These are phyloP conservation scores for Hippopotamus amphibius DNA, from an alignment of 2,113 vertebrate species.

Conservation along the genomic window DNA sequence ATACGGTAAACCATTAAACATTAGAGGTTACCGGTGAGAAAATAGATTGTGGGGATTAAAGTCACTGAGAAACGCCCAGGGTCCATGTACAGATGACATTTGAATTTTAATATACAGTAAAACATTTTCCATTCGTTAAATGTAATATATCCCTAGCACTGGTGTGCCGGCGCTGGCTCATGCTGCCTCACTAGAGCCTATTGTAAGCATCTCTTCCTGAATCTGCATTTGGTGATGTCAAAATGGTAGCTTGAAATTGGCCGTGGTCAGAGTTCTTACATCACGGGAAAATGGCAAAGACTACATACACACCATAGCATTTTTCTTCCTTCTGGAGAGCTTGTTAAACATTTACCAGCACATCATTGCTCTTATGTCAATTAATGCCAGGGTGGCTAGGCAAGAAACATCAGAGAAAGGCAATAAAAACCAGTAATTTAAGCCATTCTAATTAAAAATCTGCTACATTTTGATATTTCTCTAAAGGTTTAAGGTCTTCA, in stretches of 20 bases:
- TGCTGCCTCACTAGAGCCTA: background rate
- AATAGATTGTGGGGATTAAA: background rate
- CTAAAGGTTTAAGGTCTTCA: conserved; percentile 35
- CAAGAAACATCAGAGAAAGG: background rate
- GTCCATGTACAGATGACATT: background rate
- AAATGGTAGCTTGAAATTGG: background rate
- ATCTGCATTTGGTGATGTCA: background rate
- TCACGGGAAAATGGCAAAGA: background rate
- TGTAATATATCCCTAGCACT: background rate
- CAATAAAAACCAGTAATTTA: conserved; percentile 18
- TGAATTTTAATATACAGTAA: background rate
- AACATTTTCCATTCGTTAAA: background rate
- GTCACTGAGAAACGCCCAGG: conserved; percentile 33
- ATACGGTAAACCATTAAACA: background rate
- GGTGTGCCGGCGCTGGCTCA: background rate
- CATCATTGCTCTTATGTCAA: background rate
- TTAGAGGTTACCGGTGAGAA: background rate
- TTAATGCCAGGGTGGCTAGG: background rate
- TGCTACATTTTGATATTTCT: conserved; percentile 11
- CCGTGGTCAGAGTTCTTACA: background rate
- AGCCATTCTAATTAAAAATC: conserved; percentile 21
- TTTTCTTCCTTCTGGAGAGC: background rate
- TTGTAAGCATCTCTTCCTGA: background rate
- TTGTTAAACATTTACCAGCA: background rate
- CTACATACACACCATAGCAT: background rate